phyloP scores from a whole-genome alignment of 2,113 vertebrate species.

The Cairina moschata region DNA sequence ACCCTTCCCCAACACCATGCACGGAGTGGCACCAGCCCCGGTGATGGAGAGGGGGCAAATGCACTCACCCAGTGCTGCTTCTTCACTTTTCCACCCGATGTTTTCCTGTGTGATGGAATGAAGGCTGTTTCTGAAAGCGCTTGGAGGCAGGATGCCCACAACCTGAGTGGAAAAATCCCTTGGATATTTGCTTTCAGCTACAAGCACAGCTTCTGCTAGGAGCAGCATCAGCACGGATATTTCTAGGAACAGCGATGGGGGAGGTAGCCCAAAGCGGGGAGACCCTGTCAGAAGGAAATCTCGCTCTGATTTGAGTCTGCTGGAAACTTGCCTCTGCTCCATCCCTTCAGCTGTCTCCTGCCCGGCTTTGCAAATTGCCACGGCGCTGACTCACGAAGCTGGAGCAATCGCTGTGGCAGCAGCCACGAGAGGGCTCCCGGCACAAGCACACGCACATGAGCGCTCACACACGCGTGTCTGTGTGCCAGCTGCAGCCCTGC shows the following conservation, averaged over 20 bases:
- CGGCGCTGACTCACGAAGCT: accelerated
- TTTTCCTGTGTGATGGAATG: not conserved
- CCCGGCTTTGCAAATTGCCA: not conserved
- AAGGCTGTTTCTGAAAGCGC: not conserved
- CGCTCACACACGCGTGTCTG: accelerated
- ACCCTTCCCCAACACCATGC: not conserved
- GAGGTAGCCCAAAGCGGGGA: not conserved
- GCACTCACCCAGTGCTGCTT: not conserved
- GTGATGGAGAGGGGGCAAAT: not conserved
- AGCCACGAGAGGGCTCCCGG: slow-evolving; percentile 55
- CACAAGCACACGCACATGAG: not conserved
- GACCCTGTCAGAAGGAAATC: not conserved
- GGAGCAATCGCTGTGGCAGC: not conserved
- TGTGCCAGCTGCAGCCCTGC: not conserved
- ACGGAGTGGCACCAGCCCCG: not conserved
- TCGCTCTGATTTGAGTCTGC: accelerated
- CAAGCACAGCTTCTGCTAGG: not conserved
- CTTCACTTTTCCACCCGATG: not conserved
- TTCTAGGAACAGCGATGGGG: not conserved
- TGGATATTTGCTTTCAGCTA: not conserved
- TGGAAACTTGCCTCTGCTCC: not conserved
- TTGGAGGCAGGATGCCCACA: not conserved
- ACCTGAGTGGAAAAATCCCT: not conserved
- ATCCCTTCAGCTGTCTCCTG: accelerated
- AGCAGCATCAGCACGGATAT: not conserved